Percentiles rank a stretch among this genome's conserved stretches.
Evolutionary conservation across 2,797 vertebrate genomes (phyloP).

Genomic region (Coregonus ussuriensis): DNA sequence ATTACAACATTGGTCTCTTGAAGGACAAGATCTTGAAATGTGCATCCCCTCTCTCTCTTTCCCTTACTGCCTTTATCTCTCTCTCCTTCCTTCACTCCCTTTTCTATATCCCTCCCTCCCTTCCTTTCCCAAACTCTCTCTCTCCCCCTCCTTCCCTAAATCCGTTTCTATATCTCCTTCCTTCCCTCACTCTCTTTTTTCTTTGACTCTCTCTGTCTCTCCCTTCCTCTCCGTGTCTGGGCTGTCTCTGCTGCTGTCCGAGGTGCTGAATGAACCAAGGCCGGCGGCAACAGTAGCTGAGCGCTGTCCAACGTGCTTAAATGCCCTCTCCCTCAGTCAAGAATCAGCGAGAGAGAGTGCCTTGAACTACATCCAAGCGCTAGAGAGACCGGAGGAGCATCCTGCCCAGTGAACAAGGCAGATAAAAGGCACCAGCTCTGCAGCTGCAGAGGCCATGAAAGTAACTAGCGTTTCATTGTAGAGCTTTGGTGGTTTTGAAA

Average conservation of each 20-base stretch:
- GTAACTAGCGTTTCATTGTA: neutral
- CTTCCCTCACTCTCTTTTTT: neutral
- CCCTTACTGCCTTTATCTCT: neutral
- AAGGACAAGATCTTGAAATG: neutral
- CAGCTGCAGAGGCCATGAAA: slow-evolving; percentile 5
- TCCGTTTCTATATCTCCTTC: neutral
- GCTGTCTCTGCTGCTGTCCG: slow-evolving; percentile 22
- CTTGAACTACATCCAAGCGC: slow-evolving; percentile 24
- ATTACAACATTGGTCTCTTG: neutral
- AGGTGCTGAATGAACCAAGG: slow-evolving; percentile 25
- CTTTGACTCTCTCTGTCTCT: neutral
- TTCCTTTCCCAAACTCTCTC: neutral
- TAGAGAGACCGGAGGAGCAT: slow-evolving; percentile 3
- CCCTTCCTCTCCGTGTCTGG: neutral
- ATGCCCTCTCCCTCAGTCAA: slow-evolving; percentile 10
- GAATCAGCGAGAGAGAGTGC: neutral
- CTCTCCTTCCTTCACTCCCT: neutral
- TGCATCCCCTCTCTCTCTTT: neutral
- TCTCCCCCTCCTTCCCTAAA: neutral
- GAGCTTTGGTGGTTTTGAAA: neutral
- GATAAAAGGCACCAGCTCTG: neutral
- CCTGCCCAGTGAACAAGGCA: slow-evolving; percentile 1
- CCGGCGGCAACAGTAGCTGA: slow-evolving; percentile 8
- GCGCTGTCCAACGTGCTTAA: slow-evolving; percentile 42
- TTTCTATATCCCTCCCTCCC: neutral